phyloP scores from a whole-genome alignment of 2,797 vertebrate genomes.

The Rousettus madagascariensis region DNA sequence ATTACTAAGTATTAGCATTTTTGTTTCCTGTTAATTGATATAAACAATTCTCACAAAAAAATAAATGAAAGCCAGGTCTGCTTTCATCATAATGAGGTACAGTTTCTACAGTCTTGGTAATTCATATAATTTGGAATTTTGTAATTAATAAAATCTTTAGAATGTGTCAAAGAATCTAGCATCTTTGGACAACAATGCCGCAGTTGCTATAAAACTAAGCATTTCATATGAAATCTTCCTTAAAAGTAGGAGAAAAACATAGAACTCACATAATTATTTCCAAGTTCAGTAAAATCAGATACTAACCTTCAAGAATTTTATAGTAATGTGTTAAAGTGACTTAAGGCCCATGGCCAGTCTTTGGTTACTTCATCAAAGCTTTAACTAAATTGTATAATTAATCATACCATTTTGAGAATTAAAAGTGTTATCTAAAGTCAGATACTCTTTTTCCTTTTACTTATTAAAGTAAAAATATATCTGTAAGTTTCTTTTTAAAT shows the following conservation, averaged over 20 bases:
- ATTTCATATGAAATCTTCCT: neutral
- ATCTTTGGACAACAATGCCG: neutral
- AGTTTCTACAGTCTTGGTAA: neutral
- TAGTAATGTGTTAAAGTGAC: constrained; percentile 43
- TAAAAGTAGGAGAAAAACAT: constrained; percentile 8
- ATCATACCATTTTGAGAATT: constrained; percentile 71
- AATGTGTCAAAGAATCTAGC: neutral
- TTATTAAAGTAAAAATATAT: constrained; percentile 15
- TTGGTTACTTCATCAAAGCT: constrained; percentile 63
- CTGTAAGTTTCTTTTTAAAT: constrained; percentile 47
- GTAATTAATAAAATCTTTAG: neutral
- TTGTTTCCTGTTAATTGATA: neutral
- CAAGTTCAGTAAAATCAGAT: constrained; percentile 13
- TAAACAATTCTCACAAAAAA: neutral
- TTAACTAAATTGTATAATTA: constrained; percentile 77
- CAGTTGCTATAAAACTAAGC: constrained; percentile 37
- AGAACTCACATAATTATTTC: neutral
- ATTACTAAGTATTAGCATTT: neutral
- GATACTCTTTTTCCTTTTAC: constrained; percentile 46
- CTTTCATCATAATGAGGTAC: neutral
- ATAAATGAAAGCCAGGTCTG: neutral
- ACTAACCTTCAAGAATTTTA: constrained; percentile 69
- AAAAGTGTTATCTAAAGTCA: constrained; percentile 60
- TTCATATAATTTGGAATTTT: neutral
- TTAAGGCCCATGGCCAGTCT: constrained; percentile 54